A percentile compares a stretch with the other conserved stretches of the same genome.
phyloP scores from a whole-genome alignment of 2,113 vertebrate species.

The Meles meles region DNA sequence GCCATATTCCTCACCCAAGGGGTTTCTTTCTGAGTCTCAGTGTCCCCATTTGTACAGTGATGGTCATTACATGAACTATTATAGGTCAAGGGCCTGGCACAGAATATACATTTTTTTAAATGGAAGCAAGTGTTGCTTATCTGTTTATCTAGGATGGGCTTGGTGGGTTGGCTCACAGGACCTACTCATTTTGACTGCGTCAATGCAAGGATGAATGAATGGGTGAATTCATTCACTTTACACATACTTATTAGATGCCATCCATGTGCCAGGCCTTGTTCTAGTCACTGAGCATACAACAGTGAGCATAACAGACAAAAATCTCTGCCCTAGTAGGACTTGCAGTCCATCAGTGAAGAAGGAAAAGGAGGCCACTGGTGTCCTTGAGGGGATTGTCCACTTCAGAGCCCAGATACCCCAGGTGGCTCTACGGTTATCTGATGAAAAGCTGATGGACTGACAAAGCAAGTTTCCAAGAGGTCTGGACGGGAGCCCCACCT shows the following conservation, averaged over 20 bases:
- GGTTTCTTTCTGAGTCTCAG: not conserved
- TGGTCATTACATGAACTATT: not conserved
- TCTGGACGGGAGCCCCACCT: not conserved
- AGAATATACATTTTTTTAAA: not conserved
- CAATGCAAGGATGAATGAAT: not conserved
- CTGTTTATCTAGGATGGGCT: not conserved
- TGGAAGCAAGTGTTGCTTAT: not conserved
- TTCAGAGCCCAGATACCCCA: not conserved
- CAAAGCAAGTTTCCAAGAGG: not conserved
- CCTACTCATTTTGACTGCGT: not conserved
- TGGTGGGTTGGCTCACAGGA: not conserved
- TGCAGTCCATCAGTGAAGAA: not conserved
- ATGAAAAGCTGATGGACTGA: conserved; percentile 10
- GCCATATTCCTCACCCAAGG: not conserved
- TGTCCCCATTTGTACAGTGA: not conserved
- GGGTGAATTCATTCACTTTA: not conserved
- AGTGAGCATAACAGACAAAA: conserved; percentile 11
- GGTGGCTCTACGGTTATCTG: not conserved
- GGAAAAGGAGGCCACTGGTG: not conserved
- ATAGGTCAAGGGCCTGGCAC: not conserved
- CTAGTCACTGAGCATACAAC: not conserved
- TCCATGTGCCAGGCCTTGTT: not conserved
- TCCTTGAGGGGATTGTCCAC: not conserved
- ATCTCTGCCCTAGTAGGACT: not conserved
- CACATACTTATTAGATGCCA: not conserved